Evolutionary conservation across 2,113 vertebrate genomes (phyloP).

Genomic region (Butorides virescens): DNA sequence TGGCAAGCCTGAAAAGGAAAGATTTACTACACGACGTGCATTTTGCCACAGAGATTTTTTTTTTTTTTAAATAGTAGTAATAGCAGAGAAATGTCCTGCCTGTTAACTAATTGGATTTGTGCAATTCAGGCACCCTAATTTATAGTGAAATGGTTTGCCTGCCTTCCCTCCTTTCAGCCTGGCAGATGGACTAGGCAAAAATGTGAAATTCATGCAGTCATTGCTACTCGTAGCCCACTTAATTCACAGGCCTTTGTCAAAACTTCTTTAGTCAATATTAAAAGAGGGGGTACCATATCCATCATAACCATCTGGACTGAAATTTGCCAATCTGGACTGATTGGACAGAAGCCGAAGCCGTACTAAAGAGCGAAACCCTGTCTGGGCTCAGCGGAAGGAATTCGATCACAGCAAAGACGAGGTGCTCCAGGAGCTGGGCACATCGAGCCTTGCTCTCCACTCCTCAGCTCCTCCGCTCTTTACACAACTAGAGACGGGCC

Average conservation of each 20-base stretch:
- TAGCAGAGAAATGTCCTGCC: constrained; percentile 46
- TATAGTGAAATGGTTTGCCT: constrained; percentile 25
- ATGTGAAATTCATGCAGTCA: constrained; percentile 60
- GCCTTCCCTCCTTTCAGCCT: constrained; percentile 37
- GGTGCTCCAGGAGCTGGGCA: background rate
- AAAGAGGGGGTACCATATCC: constrained; percentile 52
- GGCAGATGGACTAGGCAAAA: constrained; percentile 64
- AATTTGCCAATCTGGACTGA: constrained; percentile 60
- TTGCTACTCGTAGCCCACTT: constrained; percentile 54
- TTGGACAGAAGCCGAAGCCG: constrained; percentile 55
- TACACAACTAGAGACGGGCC: background rate
- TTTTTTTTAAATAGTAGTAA: constrained; percentile 23
- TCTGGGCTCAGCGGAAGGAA: background rate
- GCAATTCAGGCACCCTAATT: constrained; percentile 34
- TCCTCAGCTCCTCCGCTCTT: background rate
- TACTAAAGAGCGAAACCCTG: background rate
- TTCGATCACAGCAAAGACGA: background rate
- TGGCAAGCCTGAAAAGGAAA: constrained; percentile 51
- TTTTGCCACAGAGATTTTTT: constrained; percentile 34
- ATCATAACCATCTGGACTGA: constrained; percentile 70
- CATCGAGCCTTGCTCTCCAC: background rate
- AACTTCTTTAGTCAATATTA: constrained; percentile 62
- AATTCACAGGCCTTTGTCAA: constrained; percentile 65
- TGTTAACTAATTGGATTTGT: constrained; percentile 54
- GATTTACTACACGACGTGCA: constrained; percentile 30